Base-by-base conservation (phyloP, 2,888 invertebrate genomes). In the Ochropacha duplaris region DNA sequence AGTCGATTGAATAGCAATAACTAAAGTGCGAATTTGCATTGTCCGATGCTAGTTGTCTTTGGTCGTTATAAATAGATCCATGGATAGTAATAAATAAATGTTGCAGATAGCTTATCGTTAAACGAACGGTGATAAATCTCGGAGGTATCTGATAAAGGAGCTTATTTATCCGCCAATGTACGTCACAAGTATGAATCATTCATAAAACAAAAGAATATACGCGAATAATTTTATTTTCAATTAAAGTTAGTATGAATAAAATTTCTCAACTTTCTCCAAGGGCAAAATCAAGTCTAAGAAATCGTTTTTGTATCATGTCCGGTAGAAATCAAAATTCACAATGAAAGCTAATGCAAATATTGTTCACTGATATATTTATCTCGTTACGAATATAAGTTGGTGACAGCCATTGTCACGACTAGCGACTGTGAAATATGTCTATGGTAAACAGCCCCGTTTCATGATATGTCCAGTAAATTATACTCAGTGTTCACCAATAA, bases 11-110 rank as follows among this genome's bases (percentile, higher is more conserved):
- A 79, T 72, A 66, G 71, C 75, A 77, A 76, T 78, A 81, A 79
- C 76, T 77, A 76, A 31, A 80, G 79, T 78, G 78, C 71, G 77
- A 82, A 84, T 86, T 85, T 83, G 80, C 85, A 88, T 87, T 86
- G 84, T 84, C 76, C 72, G 68, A 64, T 70, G 62, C 72, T 67
- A 68, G 76, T 75, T 77, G 69, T 72, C 78, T 72, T 72, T 66
- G 78, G 82, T 80, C 76, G 80, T 82, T 81, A 82, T 84, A 84
- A 83, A 84, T 80, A 83, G 79, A 77, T 70, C 72, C 59, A 61
- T 59, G 57, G 57, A 60, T 65, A 60, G 73, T 74, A 82, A 84
- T 88, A 86, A 87, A 87, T 86, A 84, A 79, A 74, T 68, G 75
- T 79, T 79, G 64, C 66, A 78, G 72, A 80, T 86, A 83, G 76